Evolutionary conservation across 2,888 invertebrate species (phyloP).

Genomic region (Seira musarum): DNA sequence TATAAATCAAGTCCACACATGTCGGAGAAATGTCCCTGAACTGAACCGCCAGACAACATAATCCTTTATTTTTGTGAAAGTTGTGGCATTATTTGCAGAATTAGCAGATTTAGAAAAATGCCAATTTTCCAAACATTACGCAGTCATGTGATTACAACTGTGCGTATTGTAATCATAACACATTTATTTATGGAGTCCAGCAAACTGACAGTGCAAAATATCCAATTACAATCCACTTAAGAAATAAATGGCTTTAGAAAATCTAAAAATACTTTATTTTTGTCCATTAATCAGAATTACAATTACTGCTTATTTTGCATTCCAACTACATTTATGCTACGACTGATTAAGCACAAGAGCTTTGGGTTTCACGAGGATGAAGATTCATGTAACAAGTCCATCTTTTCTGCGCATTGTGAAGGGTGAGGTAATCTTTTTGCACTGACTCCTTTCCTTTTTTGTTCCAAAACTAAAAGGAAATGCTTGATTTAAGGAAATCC

Average conservation of each 20-base stretch:
- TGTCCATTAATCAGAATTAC: background rate
- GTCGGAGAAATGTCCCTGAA: no score
- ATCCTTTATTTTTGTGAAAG: no score
- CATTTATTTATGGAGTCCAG: background rate
- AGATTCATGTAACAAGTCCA: background rate
- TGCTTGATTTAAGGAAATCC: background rate
- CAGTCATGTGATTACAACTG: no score
- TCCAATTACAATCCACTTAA: background rate
- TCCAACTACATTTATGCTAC: background rate
- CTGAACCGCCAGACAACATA: no score
- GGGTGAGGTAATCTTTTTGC: background rate
- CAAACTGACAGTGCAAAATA: background rate
- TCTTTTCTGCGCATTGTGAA: background rate
- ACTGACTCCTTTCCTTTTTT: no score
- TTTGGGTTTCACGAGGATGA: background rate
- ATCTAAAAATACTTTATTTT: background rate
- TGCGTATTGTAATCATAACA: no score
- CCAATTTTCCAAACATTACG: background rate
- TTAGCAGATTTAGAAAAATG: background rate
- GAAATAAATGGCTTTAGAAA: background rate
- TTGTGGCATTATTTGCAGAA: background rate
- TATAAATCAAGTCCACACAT: no score
- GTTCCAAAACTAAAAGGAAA: background rate
- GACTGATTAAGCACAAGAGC: no score
- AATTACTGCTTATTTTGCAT: background rate